Conservation (phyloP, 2,113 vertebrate species). For the Cyprinus carpio region DNA sequence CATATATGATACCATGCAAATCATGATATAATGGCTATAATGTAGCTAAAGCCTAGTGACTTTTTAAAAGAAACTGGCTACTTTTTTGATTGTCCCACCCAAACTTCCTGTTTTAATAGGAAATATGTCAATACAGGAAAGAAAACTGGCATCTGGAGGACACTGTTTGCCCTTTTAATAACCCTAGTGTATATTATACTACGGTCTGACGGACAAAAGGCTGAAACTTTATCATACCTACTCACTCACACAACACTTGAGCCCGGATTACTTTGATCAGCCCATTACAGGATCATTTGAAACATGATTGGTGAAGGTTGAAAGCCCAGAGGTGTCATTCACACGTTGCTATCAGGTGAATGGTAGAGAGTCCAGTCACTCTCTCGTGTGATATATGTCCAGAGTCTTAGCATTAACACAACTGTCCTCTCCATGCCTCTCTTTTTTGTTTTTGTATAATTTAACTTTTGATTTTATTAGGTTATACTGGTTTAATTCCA, state of each 20-base stretch:
- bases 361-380: slow-evolving; percentile 22
- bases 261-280: slow-evolving; percentile 36
- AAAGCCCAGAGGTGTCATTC: slow-evolving; percentile 49
- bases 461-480: background rate
- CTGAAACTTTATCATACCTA: slow-evolving; percentile 37
- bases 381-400: slow-evolving; percentile 38
- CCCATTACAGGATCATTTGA: slow-evolving; percentile 43
- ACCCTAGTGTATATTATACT: slow-evolving; percentile 25
- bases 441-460: slow-evolving; percentile 12
- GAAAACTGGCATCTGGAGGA: background rate
- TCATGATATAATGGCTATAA: background rate
- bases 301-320: slow-evolving; percentile 43
- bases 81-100: background rate
- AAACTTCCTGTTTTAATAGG: background rate
- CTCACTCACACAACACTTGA: slow-evolving; percentile 28
- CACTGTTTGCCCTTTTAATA: slow-evolving; percentile 40
- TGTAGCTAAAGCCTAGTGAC: background rate
- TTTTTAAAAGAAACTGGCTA: background rate
- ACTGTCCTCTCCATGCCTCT: background rate
- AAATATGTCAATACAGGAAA: slow-evolving; percentile 3
- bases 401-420: slow-evolving; percentile 7
- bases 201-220: background rate
- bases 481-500: background rate
- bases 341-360: slow-evolving; percentile 51
- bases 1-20: background rate